phyloP scores from a whole-genome alignment of 2,113 vertebrate species.

The Brachionichthys hirsutus region DNA sequence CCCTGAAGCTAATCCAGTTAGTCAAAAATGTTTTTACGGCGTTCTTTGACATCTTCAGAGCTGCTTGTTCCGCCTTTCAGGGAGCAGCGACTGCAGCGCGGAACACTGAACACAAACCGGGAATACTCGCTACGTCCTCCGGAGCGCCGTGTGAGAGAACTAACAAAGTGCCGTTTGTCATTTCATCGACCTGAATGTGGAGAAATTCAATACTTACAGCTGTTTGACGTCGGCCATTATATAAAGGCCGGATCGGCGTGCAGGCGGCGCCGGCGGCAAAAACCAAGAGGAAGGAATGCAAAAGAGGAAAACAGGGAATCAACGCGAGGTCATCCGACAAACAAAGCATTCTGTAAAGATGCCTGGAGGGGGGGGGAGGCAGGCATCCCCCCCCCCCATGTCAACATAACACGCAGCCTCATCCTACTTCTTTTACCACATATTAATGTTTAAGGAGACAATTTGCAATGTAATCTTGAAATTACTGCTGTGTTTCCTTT shows the following conservation, averaged over 20 bases:
- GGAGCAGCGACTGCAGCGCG: neutral
- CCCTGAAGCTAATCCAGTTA: neutral
- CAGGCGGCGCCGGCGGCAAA: conserved; percentile 36
- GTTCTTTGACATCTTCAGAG: neutral
- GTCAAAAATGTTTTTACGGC: neutral
- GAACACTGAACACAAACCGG: neutral
- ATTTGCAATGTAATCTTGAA: conserved; percentile 3
- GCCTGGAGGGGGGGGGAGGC: too few species aligned
- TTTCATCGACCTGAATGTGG: too few species aligned
- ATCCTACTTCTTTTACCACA: neutral
- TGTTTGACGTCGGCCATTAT: conserved; percentile 75
- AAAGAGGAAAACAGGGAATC: conserved; percentile 30
- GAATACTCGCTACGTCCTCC: neutral
- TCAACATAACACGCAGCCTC: conserved; percentile 25
- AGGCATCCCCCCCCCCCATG: conserved; percentile 7
- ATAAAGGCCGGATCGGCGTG: conserved; percentile 61
- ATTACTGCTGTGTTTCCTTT: conserved; percentile 18
- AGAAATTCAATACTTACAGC: conserved; percentile 86
- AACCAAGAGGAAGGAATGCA: conserved; percentile 20
- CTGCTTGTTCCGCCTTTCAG: neutral
- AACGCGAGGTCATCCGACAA: conserved; percentile 37
- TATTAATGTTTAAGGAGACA: neutral
- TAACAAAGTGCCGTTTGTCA: too few species aligned
- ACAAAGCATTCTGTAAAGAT: too few species aligned
- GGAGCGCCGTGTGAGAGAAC: neutral